Evolutionary conservation across 2,888 invertebrate genomes (phyloP).

Genomic region (Subacronicta megacephala): DNA sequence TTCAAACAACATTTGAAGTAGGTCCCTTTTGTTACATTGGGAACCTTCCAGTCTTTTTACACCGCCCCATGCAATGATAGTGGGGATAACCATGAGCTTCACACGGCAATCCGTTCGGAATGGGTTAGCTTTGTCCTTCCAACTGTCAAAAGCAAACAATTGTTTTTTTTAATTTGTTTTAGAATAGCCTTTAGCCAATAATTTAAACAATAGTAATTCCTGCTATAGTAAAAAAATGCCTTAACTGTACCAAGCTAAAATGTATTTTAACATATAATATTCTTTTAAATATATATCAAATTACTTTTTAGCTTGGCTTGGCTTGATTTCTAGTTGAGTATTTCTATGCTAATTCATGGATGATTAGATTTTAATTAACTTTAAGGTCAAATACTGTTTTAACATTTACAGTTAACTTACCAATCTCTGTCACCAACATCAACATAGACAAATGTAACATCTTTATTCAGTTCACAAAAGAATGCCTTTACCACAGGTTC

Average conservation of each 20-base stretch:
- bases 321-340: no score
- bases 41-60: slow-evolving; percentile 94
- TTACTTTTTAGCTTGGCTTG: no score
- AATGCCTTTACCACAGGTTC: slow-evolving; percentile 93
- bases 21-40: slow-evolving; percentile 92
- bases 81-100: slow-evolving; percentile 94
- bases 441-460: slow-evolving; percentile 92
- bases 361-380: no score
- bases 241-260: no score
- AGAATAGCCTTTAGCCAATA: no score
- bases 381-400: no score
- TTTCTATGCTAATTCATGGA: no score
- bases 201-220: no score
- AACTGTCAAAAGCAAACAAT: slow-evolving; percentile 85
- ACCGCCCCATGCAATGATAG: slow-evolving; percentile 94
- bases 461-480: slow-evolving; percentile 90
- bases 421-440: slow-evolving; percentile 93
- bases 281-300: no score
- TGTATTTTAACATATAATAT: no score
- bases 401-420: slow-evolving; percentile 88
- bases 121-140: slow-evolving; percentile 95
- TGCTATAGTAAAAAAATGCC: no score
- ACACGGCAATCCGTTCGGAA: slow-evolving; percentile 94
- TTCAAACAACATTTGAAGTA: slow-evolving; percentile 87
- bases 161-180: no score